Conservation (phyloP, 2,113 vertebrate species). For the Hoplias malabaricus region DNA sequence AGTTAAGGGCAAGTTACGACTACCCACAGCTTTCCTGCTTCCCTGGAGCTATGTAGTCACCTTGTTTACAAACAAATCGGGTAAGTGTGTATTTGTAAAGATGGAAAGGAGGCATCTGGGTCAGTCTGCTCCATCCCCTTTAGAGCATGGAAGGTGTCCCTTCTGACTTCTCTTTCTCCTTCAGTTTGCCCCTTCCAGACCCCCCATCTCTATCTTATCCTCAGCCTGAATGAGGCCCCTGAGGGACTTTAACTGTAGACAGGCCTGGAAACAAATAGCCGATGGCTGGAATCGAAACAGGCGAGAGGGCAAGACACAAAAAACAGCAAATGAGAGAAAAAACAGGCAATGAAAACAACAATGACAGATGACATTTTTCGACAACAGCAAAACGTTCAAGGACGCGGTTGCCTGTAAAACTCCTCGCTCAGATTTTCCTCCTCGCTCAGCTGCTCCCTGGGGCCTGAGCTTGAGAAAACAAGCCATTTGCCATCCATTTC, state of each 20-base stretch:
- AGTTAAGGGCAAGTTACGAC: neutral
- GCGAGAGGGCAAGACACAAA: constrained; percentile 21
- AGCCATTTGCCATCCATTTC: constrained; percentile 34
- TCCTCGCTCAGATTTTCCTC: constrained; percentile 35
- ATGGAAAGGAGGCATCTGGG: neutral
- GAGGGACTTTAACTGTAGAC: constrained; percentile 30
- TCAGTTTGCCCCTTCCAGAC: constrained; percentile 4
- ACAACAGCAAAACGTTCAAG: constrained; percentile 36
- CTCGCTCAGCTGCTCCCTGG: constrained; percentile 23
- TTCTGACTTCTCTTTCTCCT: neutral
- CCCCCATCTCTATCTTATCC: constrained; percentile 47
- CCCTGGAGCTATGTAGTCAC: neutral
- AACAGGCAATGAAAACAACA: constrained; percentile 35
- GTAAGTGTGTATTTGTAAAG: neutral
- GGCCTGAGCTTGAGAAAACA: constrained; percentile 40
- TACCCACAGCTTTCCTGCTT: neutral
- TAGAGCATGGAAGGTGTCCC: neutral
- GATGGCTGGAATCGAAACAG: constrained; percentile 23
- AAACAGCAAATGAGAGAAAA: constrained; percentile 5
- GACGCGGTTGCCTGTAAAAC: constrained; percentile 36
- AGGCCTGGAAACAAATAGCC: constrained; percentile 43
- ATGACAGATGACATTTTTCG: constrained; percentile 20
- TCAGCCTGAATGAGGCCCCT: constrained; percentile 19
- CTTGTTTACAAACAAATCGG: neutral
- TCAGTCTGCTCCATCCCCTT: neutral